Percentiles rank a stretch among this genome's conserved stretches.
phyloP scores from a whole-genome alignment of 1,140 invertebrate genomes.

The Drosophila takahashii region DNA sequence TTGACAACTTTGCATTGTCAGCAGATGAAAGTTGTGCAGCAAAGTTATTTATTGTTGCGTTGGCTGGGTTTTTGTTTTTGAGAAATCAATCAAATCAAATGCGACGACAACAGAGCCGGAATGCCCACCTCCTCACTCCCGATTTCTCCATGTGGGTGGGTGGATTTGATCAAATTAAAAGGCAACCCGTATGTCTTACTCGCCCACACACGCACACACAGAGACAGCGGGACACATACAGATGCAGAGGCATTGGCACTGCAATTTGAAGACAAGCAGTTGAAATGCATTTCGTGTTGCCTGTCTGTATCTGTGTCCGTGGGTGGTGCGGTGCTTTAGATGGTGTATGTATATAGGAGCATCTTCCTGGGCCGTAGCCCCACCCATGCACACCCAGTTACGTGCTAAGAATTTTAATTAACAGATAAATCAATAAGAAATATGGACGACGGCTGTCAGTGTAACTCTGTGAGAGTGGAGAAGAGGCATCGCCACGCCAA shows the following conservation, averaged over 20 bases:
- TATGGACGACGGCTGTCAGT: constrained; percentile 81
- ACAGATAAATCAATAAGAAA: constrained; percentile 84
- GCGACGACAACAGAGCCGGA: constrained; percentile 28
- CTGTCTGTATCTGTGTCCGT: constrained; percentile 38
- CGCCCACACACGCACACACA: constrained; percentile 19
- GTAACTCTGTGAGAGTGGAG: constrained; percentile 42
- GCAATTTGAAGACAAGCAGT: constrained; percentile 77
- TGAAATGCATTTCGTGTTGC: constrained; percentile 79
- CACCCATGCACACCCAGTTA: constrained; percentile 65
- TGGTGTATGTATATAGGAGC: constrained; percentile 17
- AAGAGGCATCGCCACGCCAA: constrained; percentile 28
- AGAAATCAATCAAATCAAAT: constrained; percentile 78
- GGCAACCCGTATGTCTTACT: constrained; percentile 61
- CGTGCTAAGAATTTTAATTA: constrained; percentile 84
- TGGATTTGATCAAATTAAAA: constrained; percentile 78
- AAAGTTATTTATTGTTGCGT: constrained; percentile 79
- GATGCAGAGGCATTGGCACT: constrained; percentile 64
- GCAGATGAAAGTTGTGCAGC: constrained; percentile 51
- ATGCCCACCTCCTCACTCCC: not conserved
- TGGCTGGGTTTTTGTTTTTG: constrained; percentile 49
- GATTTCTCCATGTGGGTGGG: not conserved
- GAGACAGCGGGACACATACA: constrained; percentile 19
- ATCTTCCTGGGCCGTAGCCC: constrained; percentile 32
- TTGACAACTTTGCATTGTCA: constrained; percentile 41
- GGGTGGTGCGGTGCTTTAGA: constrained; percentile 37